Percentiles rank a stretch among this genome's conserved stretches.
phyloP scores from a whole-genome alignment of 2,888 invertebrate species.

The Antheraea yamamai region DNA sequence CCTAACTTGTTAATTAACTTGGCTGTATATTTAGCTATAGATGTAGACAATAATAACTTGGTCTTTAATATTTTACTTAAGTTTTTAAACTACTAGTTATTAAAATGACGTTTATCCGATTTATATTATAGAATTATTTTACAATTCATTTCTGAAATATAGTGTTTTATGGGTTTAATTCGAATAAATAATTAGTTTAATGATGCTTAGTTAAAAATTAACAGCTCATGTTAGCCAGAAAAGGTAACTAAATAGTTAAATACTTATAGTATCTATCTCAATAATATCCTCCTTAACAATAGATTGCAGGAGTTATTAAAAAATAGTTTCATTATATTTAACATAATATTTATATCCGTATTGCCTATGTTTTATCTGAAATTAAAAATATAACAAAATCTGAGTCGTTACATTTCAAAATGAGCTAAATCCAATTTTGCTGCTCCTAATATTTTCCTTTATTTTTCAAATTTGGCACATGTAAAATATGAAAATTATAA shows the following conservation, averaged over 20 bases:
- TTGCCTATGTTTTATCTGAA: not conserved
- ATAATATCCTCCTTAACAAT: not conserved
- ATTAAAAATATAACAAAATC: not conserved
- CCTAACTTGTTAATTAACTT: conserved; percentile 29
- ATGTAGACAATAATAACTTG: conserved; percentile 16
- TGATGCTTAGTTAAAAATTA: not conserved
- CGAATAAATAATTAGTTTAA: not conserved
- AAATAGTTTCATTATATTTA: not conserved
- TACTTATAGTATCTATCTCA: not conserved
- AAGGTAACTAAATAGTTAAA: not conserved
- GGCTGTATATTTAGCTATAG: conserved; percentile 39
- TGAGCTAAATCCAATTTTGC: no score
- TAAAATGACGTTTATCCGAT: not conserved
- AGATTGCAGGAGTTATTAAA: not conserved
- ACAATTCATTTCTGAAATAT: not conserved
- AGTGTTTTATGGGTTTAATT: not conserved
- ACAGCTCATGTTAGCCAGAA: not conserved
- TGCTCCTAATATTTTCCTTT: no score
- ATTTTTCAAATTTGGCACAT: no score
- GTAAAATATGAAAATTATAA: no score
- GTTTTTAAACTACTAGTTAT: conserved; percentile 1
- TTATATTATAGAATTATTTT: not conserved
- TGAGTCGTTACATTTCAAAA: not conserved
- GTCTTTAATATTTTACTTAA: not conserved
- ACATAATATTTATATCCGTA: not conserved